Conservation (phyloP, 2,888 invertebrate species). For the Idaea straminata region DNA sequence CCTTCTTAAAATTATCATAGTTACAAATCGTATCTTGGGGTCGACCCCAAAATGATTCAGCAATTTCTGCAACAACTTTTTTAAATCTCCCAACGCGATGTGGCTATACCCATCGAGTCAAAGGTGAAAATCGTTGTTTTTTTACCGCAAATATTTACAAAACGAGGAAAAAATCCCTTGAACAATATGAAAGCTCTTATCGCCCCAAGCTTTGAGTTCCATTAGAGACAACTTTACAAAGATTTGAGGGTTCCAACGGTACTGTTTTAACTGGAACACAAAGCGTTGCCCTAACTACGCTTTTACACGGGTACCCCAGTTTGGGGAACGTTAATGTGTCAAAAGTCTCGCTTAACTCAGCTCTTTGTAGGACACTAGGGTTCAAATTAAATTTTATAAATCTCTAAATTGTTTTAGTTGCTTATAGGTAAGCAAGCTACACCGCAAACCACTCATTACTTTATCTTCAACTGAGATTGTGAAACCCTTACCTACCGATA, state of each 20-base stretch:
- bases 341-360: constrained; percentile 31
- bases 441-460: too few species aligned
- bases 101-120: neutral
- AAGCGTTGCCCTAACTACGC: constrained; percentile 38
- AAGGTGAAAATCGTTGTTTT: neutral
- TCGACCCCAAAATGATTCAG: neutral
- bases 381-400: neutral
- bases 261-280: constrained; percentile 50
- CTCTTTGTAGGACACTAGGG: constrained; percentile 11
- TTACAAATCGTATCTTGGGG: neutral
- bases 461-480: too few species aligned
- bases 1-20: constrained; percentile 28
- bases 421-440: neutral
- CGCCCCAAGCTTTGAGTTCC: constrained; percentile 60
- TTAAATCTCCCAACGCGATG: too few species aligned
- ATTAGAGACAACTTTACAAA: constrained; percentile 70
- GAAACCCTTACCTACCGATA: too few species aligned
- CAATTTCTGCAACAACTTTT: neutral
- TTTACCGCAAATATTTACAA: constrained; percentile 57
- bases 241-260: constrained; percentile 62
- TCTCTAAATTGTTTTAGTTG: neutral
- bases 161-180: constrained; percentile 61
- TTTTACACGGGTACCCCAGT: constrained; percentile 25
- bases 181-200: constrained; percentile 67
- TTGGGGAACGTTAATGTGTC: constrained; percentile 37